phyloP scores from a whole-genome alignment of 2,113 vertebrate species.

The Dromiciops gliroides region DNA sequence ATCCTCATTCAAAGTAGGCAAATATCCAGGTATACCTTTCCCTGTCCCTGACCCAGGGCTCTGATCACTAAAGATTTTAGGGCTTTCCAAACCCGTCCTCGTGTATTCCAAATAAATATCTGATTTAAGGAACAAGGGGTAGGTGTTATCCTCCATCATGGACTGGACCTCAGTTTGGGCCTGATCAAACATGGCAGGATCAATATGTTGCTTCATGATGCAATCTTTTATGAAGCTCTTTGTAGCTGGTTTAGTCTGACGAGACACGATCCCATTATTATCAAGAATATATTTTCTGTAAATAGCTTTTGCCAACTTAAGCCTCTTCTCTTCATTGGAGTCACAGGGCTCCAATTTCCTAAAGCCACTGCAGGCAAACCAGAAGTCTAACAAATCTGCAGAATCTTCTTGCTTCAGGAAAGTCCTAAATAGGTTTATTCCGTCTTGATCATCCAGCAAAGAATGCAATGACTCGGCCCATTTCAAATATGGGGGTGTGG shows the following conservation, averaged over 20 bases:
- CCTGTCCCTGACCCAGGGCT: slow-evolving; percentile 90
- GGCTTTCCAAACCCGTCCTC: slow-evolving; percentile 94
- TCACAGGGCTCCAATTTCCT: slow-evolving; percentile 91
- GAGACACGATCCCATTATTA: slow-evolving; percentile 93
- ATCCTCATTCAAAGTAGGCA: slow-evolving; percentile 93
- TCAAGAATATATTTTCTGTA: slow-evolving; percentile 98
- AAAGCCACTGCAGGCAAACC: slow-evolving; percentile 98
- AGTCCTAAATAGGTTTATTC: slow-evolving; percentile 94
- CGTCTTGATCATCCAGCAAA: slow-evolving; percentile 96
- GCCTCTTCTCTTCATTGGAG: slow-evolving; percentile 93
- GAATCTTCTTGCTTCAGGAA: slow-evolving; percentile 97
- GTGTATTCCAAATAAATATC: slow-evolving; percentile 98
- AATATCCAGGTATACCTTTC: slow-evolving; percentile 89
- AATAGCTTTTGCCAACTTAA: slow-evolving; percentile 95
- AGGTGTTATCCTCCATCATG: slow-evolving; percentile 96
- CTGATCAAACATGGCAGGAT: slow-evolving; percentile 98
- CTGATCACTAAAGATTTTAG: slow-evolving; percentile 91
- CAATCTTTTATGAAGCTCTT: slow-evolving; percentile 98
- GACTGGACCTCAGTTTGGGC: slow-evolving; percentile 97
- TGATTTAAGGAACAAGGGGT: slow-evolving; percentile 97
- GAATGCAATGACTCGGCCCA: slow-evolving; percentile 98
- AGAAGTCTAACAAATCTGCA: slow-evolving; percentile 96
- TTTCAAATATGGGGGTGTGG: slow-evolving; percentile 96
- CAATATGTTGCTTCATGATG: slow-evolving; percentile 92
- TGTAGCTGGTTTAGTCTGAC: slow-evolving; percentile 95